phyloP scores from a whole-genome alignment of 2,113 vertebrate genomes.

The Pelecanus crispus region DNA sequence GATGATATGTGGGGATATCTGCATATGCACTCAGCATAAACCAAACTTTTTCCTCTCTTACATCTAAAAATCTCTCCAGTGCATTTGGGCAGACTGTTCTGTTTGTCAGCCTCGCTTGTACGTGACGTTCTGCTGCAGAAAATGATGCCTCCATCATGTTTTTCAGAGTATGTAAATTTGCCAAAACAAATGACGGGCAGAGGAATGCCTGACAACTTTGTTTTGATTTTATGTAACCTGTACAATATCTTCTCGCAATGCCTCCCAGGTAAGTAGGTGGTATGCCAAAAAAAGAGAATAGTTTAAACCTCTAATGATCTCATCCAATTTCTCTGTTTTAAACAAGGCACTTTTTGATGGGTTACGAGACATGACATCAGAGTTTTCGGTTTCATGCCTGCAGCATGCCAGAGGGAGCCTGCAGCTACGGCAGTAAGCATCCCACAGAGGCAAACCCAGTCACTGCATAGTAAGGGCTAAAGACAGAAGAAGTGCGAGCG shows the following conservation, averaged over 20 bases:
- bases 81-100: not conserved
- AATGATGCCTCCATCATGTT: not conserved
- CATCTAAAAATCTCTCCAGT: not conserved
- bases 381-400: constrained; percentile 46
- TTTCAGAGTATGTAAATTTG: not conserved
- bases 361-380: constrained; percentile 59
- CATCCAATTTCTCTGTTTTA: constrained; percentile 37
- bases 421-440: not conserved
- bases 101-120: not conserved
- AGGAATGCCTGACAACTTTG: not conserved
- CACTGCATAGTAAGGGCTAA: not conserved
- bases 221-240: constrained; percentile 15
- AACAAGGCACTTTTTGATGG: constrained; percentile 55
- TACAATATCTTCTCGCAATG: not conserved
- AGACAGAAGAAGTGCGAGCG: not conserved
- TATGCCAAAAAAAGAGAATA: constrained; percentile 17
- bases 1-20: not conserved
- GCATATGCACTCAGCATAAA: not conserved
- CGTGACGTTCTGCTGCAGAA: not conserved
- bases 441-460: not conserved
- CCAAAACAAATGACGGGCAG: not conserved
- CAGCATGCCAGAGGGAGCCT: not conserved
- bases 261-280: constrained; percentile 44
- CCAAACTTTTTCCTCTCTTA: not conserved
- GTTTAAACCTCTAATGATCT: constrained; percentile 48